Percentiles rank a stretch among this genome's conserved stretches.
Conservation (phyloP, 1,140 invertebrate genomes). For the Drosophila seguyi region DNA sequence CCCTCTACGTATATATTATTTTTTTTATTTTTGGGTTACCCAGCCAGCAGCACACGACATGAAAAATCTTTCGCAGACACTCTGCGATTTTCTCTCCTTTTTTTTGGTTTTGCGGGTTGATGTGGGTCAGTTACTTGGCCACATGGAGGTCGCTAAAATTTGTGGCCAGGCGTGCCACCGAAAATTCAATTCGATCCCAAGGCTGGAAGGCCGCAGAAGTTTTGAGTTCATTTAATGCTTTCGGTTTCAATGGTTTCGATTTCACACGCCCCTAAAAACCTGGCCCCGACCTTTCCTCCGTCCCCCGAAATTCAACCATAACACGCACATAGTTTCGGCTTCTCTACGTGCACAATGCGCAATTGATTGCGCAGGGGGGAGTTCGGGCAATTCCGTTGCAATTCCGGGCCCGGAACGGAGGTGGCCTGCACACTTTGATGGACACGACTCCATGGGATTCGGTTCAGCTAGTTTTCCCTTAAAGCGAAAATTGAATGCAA, state of each 20-base stretch:
- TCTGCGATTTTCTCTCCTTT: constrained; percentile 8
- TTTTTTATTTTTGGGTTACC: constrained; percentile 42
- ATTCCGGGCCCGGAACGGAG: constrained; percentile 20
- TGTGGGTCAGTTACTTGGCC: constrained; percentile 76
- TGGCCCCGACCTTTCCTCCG: constrained; percentile 8
- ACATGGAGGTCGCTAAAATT: constrained; percentile 57
- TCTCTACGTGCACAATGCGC: constrained; percentile 56
- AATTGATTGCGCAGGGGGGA: constrained; percentile 51
- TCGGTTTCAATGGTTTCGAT: constrained; percentile 79
- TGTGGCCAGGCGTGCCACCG: constrained; percentile 34
- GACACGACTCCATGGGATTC: constrained; percentile 12
- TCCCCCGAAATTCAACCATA: constrained; percentile 30
- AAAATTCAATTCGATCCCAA: constrained; percentile 76
- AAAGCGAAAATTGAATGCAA: constrained; percentile 17
- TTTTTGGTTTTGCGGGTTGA: constrained; percentile 24
- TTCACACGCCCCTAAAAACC: constrained; percentile 69
- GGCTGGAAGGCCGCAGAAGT: constrained; percentile 68
- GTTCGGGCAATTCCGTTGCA: constrained; percentile 3
- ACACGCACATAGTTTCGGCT: constrained; percentile 50
- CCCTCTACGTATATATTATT: constrained; percentile 6
- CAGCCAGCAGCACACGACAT: constrained; percentile 44
- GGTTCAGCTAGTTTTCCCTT: constrained; percentile 2
- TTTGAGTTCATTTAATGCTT: constrained; percentile 71
- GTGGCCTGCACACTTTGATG: constrained; percentile 43
- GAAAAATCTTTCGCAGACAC: constrained; percentile 62